These are phyloP conservation scores for Epiblema foenella DNA, from an alignment of 2,888 invertebrate species.

Conservation along the genomic window DNA sequence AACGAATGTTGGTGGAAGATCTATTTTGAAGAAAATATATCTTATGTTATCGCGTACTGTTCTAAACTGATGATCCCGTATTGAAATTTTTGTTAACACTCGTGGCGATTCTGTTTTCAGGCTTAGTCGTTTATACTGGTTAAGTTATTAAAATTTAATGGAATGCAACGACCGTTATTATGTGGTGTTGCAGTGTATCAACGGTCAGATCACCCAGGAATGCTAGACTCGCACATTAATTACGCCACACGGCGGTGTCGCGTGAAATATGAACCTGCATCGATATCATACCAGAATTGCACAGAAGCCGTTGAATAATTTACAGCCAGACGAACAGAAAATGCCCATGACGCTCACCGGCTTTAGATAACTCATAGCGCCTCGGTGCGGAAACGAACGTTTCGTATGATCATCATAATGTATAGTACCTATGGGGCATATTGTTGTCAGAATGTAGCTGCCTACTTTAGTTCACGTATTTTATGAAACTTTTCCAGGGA, in stretches of 20 bases:
- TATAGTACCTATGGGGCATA: neutral
- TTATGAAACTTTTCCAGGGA: neutral
- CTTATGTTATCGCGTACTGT: no score
- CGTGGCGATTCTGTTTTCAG: neutral
- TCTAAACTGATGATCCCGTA: neutral
- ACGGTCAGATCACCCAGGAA: constrained; percentile 1
- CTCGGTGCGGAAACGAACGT: constrained; percentile 1
- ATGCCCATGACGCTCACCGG: constrained; percentile 49
- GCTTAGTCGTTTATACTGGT: constrained; percentile 7
- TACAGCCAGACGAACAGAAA: constrained; percentile 60
- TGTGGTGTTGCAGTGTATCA: neutral
- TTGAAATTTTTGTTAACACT: neutral
- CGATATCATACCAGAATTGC: constrained; percentile 65
- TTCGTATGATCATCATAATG: constrained; percentile 11
- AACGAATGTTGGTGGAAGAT: no score
- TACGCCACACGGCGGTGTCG: constrained; percentile 63
- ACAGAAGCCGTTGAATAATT: constrained; percentile 72
- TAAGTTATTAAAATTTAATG: neutral
- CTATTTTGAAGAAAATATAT: no score
- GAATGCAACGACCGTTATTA: neutral
- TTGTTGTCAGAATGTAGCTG: neutral
- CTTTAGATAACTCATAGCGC: constrained; percentile 47
- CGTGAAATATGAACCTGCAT: constrained; percentile 77
- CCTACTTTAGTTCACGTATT: neutral
- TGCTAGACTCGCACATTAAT: constrained; percentile 62